Evolutionary conservation across 2,113 vertebrate species (phyloP).

Genomic region (Apteryx mantelli): DNA sequence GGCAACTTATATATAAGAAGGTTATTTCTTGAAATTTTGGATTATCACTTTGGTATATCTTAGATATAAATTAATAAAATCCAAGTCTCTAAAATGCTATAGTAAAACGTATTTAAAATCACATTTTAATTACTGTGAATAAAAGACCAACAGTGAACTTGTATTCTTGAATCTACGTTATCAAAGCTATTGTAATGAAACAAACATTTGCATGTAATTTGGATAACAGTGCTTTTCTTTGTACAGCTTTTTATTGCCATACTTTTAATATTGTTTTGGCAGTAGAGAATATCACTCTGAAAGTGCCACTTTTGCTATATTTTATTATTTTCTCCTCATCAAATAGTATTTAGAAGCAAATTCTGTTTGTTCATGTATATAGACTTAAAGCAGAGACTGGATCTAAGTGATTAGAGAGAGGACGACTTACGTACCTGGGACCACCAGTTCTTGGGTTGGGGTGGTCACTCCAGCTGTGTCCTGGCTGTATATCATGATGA

Average conservation of each 20-base stretch:
- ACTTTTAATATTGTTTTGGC: not conserved
- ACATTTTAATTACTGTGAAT: not conserved
- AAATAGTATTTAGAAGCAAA: not conserved
- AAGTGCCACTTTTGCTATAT: not conserved
- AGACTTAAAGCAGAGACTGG: not conserved
- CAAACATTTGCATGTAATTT: not conserved
- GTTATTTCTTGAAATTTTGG: not conserved
- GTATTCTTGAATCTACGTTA: not conserved
- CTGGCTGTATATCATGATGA: not conserved
- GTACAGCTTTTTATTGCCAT: not conserved
- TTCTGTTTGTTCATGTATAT: not conserved
- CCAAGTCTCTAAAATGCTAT: not conserved
- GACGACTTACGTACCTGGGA: not conserved
- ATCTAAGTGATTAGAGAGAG: not conserved
- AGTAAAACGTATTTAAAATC: not conserved
- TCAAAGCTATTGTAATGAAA: not conserved
- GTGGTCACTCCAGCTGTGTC: not conserved
- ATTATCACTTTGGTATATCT: not conserved
- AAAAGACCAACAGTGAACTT: not conserved
- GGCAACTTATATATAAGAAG: not conserved
- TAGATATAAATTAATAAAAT: not conserved
- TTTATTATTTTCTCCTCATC: not conserved
- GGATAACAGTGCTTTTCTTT: not conserved
- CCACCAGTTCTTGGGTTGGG: not conserved
- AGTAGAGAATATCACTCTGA: not conserved